phyloP scores from a whole-genome alignment of 2,113 vertebrate species.

The Elaphurus davidianus region DNA sequence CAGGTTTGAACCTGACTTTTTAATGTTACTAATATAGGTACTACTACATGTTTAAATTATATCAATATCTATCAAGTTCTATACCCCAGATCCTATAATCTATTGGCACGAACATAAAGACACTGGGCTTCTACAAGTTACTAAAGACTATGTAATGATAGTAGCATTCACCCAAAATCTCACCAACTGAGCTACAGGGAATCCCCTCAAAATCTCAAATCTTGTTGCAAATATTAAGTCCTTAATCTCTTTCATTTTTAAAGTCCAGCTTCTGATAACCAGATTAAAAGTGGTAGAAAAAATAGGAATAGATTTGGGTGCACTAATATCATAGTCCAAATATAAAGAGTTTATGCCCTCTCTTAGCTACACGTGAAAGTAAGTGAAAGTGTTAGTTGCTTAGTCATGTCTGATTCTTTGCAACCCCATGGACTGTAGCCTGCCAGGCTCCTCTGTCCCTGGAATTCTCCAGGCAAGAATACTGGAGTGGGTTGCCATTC shows the following conservation, averaged over 20 bases:
- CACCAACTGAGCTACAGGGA: not conserved
- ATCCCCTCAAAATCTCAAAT: not conserved
- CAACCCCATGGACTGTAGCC: not conserved
- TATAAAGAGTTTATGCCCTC: constrained; percentile 8
- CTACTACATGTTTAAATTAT: not conserved
- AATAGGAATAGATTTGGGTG: not conserved
- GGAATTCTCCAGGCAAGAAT: not conserved
- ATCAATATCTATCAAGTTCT: not conserved
- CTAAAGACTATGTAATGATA: not conserved
- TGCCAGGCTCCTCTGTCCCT: not conserved
- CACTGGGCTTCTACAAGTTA: not conserved
- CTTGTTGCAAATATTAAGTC: not conserved
- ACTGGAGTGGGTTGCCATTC: not conserved
- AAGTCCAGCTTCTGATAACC: constrained; percentile 15
- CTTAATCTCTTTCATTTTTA: not conserved
- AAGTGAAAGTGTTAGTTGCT: not conserved
- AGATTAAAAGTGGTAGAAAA: constrained; percentile 1
- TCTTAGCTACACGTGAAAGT: not conserved
- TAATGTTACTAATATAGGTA: not conserved
- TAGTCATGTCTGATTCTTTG: not conserved
- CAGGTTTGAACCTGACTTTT: not conserved
- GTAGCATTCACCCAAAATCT: not conserved
- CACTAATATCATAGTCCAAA: not conserved
- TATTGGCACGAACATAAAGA: not conserved
- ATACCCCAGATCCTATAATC: not conserved